Evolutionary conservation across 2,888 invertebrate species (phyloP), one percentile per base, ranked within the genome.

Genomic region (Caenorhabditis zanzibari): DNA sequence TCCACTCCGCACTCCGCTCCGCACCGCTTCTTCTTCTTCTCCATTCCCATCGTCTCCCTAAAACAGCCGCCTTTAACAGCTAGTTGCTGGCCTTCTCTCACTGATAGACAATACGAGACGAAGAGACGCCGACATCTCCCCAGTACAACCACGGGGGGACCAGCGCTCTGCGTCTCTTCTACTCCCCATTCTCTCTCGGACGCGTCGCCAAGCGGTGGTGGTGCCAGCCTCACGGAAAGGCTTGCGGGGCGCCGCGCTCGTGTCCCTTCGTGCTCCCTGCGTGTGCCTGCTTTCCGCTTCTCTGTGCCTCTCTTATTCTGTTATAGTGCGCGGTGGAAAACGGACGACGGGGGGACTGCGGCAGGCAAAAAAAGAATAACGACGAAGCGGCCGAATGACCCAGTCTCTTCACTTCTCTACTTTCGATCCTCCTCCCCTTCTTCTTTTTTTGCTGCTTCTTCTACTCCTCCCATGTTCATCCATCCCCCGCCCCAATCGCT

Each of bases 221-320:
- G 77, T 77, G 77, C 77, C 77, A 77, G 77, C 77, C 77, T 69
- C 77, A 47, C 71, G 69, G 63, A 69, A 71, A 77, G 77, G 56
- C 69, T 56, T 71, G 77, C 77, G 54, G 77, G 77, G 77, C 77
- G 77, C 77, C 69, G 77, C 77, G 77, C 77, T 77, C 77, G 77
- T 77, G 69, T 71, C 77, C 69, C 77, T 44, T 61, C 38, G 77
- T 77, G 77, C 77, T 77, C 77, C 26, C 64, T 66, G 52, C 47
- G 54, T 54, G 74, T 64, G 74, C 41, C 44, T 28, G 66, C 75
- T 68, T 66, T 63, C 63, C 74, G 54, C 63, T 44, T 58, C 64
- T 75, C 63, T 75, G 54, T 75, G 5, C 56, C 54, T 32, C 56
- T 68, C 64, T 75, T 66, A 41, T 44, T 6, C 38, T 38, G 38